These are phyloP conservation scores for Tachycineta bicolor DNA, from an alignment of 2,113 vertebrate genomes.

Conservation along the genomic window DNA sequence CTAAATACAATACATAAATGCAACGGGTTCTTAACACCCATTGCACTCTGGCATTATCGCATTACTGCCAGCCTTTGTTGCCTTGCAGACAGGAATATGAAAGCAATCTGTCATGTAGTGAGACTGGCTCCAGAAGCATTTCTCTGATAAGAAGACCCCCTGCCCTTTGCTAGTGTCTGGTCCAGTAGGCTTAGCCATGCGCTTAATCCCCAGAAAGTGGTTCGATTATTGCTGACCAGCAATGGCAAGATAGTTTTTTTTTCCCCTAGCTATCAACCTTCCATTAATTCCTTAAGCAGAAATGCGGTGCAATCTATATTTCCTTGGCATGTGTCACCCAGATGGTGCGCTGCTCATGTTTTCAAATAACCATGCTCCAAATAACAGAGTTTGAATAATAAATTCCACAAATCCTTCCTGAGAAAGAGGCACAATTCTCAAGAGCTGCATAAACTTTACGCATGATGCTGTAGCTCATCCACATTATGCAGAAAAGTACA, in stretches of 20 bases:
- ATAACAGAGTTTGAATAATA: conserved; percentile 86
- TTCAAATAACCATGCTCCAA: conserved; percentile 86
- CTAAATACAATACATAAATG: conserved; percentile 93
- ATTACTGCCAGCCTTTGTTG: conserved; percentile 99
- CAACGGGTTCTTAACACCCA: conserved; percentile 90
- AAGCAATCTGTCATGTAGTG: conserved; percentile 96
- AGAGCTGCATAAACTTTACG: conserved; percentile 83
- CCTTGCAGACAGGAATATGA: conserved; percentile 91
- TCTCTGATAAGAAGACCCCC: conserved; percentile 96
- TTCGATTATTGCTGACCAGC: conserved; percentile 99
- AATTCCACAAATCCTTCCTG: conserved; percentile 81
- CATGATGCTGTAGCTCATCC: conserved; percentile 79
- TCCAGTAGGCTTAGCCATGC: conserved; percentile 99
- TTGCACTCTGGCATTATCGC: conserved; percentile 96
- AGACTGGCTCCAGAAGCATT: conserved; percentile 95
- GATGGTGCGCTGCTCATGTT: conserved; percentile 84
- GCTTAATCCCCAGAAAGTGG: conserved; percentile 99
- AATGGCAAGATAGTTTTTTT: conserved; percentile 90
- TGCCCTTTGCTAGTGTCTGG: conserved; percentile 92
- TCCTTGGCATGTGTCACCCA: conserved; percentile 87
- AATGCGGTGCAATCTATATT: conserved; percentile 88
- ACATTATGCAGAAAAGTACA: conserved; percentile 75
- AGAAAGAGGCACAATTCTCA: conserved; percentile 81
- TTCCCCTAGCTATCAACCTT: conserved; percentile 84
- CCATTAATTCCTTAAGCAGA: conserved; percentile 88